Base-by-base conservation (phyloP, 2,888 invertebrate genomes). In the Tenthredo livida region DNA sequence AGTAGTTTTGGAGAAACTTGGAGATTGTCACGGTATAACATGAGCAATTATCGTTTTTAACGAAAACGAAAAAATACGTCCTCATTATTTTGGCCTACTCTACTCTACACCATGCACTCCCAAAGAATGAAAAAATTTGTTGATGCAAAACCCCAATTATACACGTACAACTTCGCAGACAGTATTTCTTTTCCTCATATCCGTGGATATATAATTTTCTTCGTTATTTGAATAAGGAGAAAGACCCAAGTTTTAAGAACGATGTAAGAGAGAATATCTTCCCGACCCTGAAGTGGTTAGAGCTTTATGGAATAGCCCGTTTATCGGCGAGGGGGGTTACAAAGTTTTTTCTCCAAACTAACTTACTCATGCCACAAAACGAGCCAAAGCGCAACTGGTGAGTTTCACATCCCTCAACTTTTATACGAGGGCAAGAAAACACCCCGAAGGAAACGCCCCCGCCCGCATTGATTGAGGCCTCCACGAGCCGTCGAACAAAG, bases 341-440 rank as follows among this genome's bases (percentile, higher is more conserved):
- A 61, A 61, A 61, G 61, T 61, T 61, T 67, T 54, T 54, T 29
- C 2, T 33, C 1, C 15, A 77, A 50, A n/a, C 15, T 77, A 54
- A 77, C 50, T 54, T n/a, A 54, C 54, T 29, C 50, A 77, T 33
- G 17, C 29, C 29, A n/a, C 15, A 33, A 54, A 29, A 54, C 54
- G 50, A 54, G 77, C 77, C 29, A 29, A 77, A 50, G 77, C 77
- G 77, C 77, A 77, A 77, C 77, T 77, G 77, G 77, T 77, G 77
- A 77, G 54, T 54, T 73, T 54, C 54, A 29, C 77, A 40, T 54
- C 10, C 29, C 50, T 33, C 9, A 77, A 77, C 54, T 77, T 77
- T 54, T 77, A 54, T 77, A 54, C 77, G 77, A 77, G 9, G 50
- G 47, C 25, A 77, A 50, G 47, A 77, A 77, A 54, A 77, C 12